Conservation (phyloP, 2,113 vertebrate genomes). For the Anarrhichthys ocellatus region DNA sequence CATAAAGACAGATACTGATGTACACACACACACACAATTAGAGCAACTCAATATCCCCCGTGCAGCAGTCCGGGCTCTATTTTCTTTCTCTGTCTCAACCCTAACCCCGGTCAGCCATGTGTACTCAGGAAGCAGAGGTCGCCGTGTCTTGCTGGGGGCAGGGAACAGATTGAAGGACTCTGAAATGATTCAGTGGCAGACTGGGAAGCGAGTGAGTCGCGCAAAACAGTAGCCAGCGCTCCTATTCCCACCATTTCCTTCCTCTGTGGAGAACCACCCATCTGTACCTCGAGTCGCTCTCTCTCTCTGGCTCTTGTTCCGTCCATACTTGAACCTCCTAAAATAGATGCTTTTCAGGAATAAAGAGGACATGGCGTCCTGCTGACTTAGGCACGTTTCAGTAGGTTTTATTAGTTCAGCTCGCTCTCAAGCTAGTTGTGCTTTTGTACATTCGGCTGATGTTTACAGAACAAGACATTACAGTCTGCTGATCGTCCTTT, state of each 20-base stretch:
- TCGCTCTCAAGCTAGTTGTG: background rate
- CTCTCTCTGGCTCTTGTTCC: background rate
- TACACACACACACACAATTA: background rate
- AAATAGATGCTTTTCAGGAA: conserved; percentile 31
- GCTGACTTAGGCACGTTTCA: conserved; percentile 2
- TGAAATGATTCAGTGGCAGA: conserved; percentile 55
- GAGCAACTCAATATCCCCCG: conserved; percentile 22
- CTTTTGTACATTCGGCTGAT: background rate
- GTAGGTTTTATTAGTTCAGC: background rate
- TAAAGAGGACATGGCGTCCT: conserved; percentile 7
- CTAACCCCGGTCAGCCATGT: conserved; percentile 39
- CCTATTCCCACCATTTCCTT: conserved; percentile 63
- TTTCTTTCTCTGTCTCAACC: conserved; percentile 37
- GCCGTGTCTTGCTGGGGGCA: conserved; percentile 43
- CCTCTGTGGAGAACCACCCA: conserved; percentile 49
- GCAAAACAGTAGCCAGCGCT: conserved; percentile 57
- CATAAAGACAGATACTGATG: conserved; percentile 7
- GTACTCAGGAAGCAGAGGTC: conserved; percentile 60
- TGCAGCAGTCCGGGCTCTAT: conserved; percentile 19
- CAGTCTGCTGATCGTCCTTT: background rate
- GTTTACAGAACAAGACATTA: background rate
- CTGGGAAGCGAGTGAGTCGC: conserved; percentile 21
- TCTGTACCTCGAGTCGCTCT: background rate
- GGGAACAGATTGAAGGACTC: conserved; percentile 61
- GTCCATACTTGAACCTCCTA: background rate